Base-by-base conservation (phyloP, 2,113 vertebrate species). In the Neomonachus schauinslandi region DNA sequence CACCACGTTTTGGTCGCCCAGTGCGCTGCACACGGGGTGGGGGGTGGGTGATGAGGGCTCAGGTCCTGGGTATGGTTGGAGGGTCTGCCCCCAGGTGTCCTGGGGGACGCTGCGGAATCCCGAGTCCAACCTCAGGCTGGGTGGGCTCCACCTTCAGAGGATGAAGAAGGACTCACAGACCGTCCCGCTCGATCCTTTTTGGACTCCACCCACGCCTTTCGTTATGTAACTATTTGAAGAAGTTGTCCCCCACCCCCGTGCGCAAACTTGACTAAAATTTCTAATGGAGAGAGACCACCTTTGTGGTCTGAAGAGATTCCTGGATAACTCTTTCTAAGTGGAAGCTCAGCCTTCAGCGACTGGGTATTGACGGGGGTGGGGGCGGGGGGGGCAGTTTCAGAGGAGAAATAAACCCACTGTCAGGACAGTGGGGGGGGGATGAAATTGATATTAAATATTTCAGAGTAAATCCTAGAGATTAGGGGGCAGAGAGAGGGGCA, bases 121-220 rank as follows among this genome's bases (percentile, higher is more conserved):
- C 2, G 33, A 92, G 67, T 57, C 18, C 49, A 93, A 13, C 22
- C 21, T 82, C 83, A n/a, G 10, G 22, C 11, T 36, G 26, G 49
- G 61, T 69, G 33, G 26, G 53, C 49, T 53, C 57, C 71, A 59
- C 6, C 36, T 55, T 26, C 26, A 77, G 26, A 61, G 59, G 46
- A 59, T 63, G 12, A 39, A n/a, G 55, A n/a, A 85, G 4, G 9
- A 65, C 9, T 1, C 18, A 18, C 2, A 46, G 77, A 55, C 2
- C 0, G 0, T 13, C 10, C 28, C 79, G 7, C 4, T 11, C 2
- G 12, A 4, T 49, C 49, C 26, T 55, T 9, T 84, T 65, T 21
- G 63, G 26, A 26, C 12, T 16, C 13, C 1, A 1, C 4, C n/a
- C 24, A 26, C 0, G 1, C 15, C 57, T 96, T 63, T 81, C 42